phyloP scores from a whole-genome alignment of 2,888 invertebrate species.

The Liopterus haemorrhoidalis region DNA sequence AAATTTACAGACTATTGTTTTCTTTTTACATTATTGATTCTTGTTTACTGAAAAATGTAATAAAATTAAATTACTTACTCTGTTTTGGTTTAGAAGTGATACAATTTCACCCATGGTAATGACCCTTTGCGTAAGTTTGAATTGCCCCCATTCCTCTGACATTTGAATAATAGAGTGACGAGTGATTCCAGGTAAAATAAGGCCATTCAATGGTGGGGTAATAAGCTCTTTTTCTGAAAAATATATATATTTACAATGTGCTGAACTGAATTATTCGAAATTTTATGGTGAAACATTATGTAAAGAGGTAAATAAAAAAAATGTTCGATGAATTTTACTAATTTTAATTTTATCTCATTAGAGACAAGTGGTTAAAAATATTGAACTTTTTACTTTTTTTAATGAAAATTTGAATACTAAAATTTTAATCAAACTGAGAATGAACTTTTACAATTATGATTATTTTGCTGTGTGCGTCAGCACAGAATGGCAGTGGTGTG shows the following conservation, averaged over 20 bases:
- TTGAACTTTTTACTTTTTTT: too few species aligned
- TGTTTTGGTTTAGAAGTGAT: conserved; percentile 66
- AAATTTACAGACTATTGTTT: not conserved
- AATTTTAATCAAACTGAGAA: too few species aligned
- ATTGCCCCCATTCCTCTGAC: conserved; percentile 76
- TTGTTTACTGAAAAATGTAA: conserved; percentile 1
- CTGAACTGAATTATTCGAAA: too few species aligned
- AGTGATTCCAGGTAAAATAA: conserved; percentile 93
- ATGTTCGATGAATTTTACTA: too few species aligned
- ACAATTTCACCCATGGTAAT: conserved; percentile 81
- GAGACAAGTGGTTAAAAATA: too few species aligned
- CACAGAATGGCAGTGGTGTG: too few species aligned
- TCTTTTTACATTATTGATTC: not conserved
- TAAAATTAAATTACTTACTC: conserved; percentile 67
- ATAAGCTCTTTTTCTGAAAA: conserved; percentile 78
- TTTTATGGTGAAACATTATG: too few species aligned
- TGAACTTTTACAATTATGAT: too few species aligned
- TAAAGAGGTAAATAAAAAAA: too few species aligned
- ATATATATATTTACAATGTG: conserved; percentile 27
- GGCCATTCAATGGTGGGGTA: conserved; percentile 88
- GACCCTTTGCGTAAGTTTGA: conserved; percentile 71
- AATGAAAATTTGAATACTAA: too few species aligned
- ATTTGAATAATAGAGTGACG: conserved; percentile 81
- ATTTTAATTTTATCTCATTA: too few species aligned
- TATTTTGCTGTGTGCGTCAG: too few species aligned